Base-by-base conservation (phyloP, 2,888 invertebrate genomes). In the Diachrysia chrysitis region DNA sequence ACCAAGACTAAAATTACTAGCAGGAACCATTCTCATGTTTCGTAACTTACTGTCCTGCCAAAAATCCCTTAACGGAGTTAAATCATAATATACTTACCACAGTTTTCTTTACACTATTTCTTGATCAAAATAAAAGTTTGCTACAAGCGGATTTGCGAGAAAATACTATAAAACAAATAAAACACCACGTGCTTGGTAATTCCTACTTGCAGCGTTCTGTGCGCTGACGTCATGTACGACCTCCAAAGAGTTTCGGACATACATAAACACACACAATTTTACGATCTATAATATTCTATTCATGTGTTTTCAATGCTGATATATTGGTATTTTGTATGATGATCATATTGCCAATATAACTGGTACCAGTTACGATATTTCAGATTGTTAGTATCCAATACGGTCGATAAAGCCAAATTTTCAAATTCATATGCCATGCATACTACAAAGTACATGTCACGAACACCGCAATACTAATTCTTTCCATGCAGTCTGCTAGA, bases 151-250 rank as follows among this genome's bases (percentile, higher is more conserved):
- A 71, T 78, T 76, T 25, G 66, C 74, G 48, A 58, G 70, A 62
- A 69, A 75, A 70, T 67, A 71, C 66, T 81, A 75, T 68, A 66
- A 72, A 72, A 75, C 66, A 71, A 76, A 77, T 76, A 76, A 78
- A 71, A 66, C 60, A 69, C 63, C 81, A 83, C 83, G 84, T 82
- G 79, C 78, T 59, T 62, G 65, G 79, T 76, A 79, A 76, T 81
- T 80, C 76, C 59, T 82, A 77, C 78, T 81, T 81, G 81, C 81
- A 81, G 78, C 76, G 71, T 78, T 80, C 72, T 79, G 73, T 75
- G 73, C 42, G 71, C 81, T 86, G 87, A 85, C 90, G 90, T 91
- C 90, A 90, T 71, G 71, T 35, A 51, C 81, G 87, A 86, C 89
- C 88, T 87, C 87, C 86, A 81, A 84, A 70, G 65, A 70, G 67